Base-by-base conservation (phyloP, 2,113 vertebrate genomes). In the Microcebus murinus region DNA sequence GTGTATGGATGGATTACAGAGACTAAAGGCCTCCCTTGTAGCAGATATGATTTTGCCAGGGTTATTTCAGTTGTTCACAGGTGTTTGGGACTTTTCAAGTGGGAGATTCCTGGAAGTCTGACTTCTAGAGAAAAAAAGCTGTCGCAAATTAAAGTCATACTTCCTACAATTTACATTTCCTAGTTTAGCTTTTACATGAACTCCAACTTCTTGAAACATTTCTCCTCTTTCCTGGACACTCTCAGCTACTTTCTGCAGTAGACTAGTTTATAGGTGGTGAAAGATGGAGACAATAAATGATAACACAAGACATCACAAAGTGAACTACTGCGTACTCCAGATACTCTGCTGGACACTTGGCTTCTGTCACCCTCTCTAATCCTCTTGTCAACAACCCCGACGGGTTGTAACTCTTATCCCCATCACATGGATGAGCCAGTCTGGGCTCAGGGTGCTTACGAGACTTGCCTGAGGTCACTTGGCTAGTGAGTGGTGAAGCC, bases 261-360 rank as follows among this genome's bases (percentile, higher is more conserved):
- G 73, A 59, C 67, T 52, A 50, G 15, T 9, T 84, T 84, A 4
- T 13, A 48, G 39, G 15, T 42, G n/a, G 23, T 8, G 1, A n/a
- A 8, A 45, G 25, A 11, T 14, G 67, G 34, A n/a, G 45, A 67
- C 55, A 45, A 71, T 18, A 76, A 1, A 11, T 10, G 6, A 39
- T 15, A 70, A 42, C 17, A 57, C 50, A 79, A 48, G 34, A 17
- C 2, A 4, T 36, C 50, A 59, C 18, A 18, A 25, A 12, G 11
- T 50, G 50, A 68, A 15, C 23, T n/a, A 21, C 70, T 0, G 0
- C 2, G 1, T 34, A 0, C 4, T 15, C 13, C 61, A 85, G 65
- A 50, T n/a, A 18, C 17, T 48, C 12, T 39, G 34, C 17, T 42
- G 29, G 85, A 73, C 29, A 15, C 23, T 1, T 39, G 20, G 18